These are phyloP conservation scores for Lomographa bimaculata DNA, from an alignment of 2,888 invertebrate species.

Conservation along the genomic window DNA sequence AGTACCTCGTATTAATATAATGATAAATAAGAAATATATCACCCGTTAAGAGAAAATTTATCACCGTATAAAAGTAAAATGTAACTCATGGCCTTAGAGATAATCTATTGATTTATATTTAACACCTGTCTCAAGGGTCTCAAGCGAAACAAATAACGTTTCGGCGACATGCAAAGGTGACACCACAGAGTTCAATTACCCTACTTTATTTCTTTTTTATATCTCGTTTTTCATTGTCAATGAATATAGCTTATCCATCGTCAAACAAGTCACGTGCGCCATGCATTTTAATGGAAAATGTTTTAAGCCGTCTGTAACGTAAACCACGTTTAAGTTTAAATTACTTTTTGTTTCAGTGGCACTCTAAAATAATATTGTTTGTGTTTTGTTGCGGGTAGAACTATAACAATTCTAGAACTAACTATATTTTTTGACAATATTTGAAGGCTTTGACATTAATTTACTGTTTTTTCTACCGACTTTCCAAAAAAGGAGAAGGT, in stretches of 20 bases:
- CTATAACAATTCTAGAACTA: too few species aligned
- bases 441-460: too few species aligned
- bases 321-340: constrained; percentile 13
- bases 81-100: too few species aligned
- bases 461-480: too few species aligned
- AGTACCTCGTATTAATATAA: too few species aligned
- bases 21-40: too few species aligned
- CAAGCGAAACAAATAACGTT: not conserved
- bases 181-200: constrained; percentile 6
- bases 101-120: too few species aligned
- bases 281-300: constrained; percentile 17
- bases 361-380: constrained; percentile 4
- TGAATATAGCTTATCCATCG: constrained; percentile 8
- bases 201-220: not conserved
- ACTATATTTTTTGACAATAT: too few species aligned
- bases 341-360: constrained; percentile 12
- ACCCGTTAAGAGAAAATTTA: too few species aligned
- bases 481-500: too few species aligned
- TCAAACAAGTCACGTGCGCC: constrained; percentile 6
- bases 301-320: constrained; percentile 1
- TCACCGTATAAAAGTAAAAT: too few species aligned
- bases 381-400: not conserved
- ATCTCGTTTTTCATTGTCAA: not conserved
- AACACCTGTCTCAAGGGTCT: constrained; percentile 2
- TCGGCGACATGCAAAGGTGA: constrained; percentile 2